Base-by-base conservation (phyloP, 2,888 invertebrate species). In the Nineta flava region DNA sequence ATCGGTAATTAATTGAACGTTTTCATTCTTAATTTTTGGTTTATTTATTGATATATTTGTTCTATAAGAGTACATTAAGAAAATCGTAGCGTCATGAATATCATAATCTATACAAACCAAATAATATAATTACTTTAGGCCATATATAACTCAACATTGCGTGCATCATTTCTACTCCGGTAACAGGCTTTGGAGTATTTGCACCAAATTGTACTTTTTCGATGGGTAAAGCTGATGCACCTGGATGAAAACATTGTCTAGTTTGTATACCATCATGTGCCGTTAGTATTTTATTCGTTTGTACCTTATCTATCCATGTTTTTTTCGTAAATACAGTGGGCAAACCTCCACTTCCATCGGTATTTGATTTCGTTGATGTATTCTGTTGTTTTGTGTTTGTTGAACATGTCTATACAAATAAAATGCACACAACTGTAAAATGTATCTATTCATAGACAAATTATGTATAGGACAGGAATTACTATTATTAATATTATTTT, bases 131-230 rank as follows among this genome's bases (percentile, higher is more conserved):
- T 52, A 86, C 87, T 74, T 88, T 85, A 21, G 97, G 97, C 97
- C 97, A 97, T 51, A 97, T 85, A 69, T 95, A 93, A 47, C 77
- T 77, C 64, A 90, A 65, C 92, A 97, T 94, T 47, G 85, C 84
- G 55, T 75, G 76, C 26, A 94, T 62, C 85, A 96, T 94, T 60
- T 91, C 81, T 58, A 70, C 60, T 54, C 83, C 76, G 9, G 83
- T 74, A 53, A 90, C 77, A 47, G 76, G 70, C 50, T 64, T 53
- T 60, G 71, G 71, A 41, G 72, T 69, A 61, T 77, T 72, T 16
- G 70, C 61, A 32, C 70, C 74, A 58, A 80, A 60, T 60, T 76
- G 72, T 53, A 83, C 70, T 53, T 68, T 62, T 26, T 70, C 66
- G 51, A 68, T 60, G 32, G 60, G 60, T 60, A 83, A 69, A 65